Evolutionary conservation across 37 sponge, comb jelly and placozoan species (phyloP).

Genomic region (Chondrilla cf. caribensis): DNA sequence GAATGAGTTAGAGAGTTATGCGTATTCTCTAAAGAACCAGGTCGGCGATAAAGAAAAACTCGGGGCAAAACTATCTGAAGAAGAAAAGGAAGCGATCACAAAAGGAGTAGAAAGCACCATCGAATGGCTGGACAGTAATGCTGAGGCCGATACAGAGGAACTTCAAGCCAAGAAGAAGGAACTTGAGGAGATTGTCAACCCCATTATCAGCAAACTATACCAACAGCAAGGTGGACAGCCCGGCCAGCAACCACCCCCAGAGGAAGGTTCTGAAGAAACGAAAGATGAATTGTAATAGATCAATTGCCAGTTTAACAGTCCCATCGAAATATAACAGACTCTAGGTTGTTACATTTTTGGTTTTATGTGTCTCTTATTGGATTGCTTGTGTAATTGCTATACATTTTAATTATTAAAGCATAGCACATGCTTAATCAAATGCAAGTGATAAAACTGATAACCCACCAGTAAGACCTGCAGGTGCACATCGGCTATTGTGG

Average conservation of each 20-base stretch:
- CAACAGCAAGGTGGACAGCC: conserved; percentile 66
- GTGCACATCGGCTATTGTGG: too few relatives aligned
- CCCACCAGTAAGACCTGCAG: too few relatives aligned
- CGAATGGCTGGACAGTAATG: conserved; percentile 84
- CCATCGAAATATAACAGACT: too few relatives aligned
- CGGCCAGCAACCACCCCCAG: conserved; percentile 35
- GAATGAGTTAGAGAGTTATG: conserved; percentile 91
- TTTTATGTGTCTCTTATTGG: neutral
- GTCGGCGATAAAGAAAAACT: conserved; percentile 90
- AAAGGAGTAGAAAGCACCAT: conserved; percentile 82
- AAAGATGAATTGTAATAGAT: conserved; percentile 61
- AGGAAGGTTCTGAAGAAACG: neutral
- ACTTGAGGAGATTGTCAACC: conserved; percentile 90
- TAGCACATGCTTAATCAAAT: too few relatives aligned
- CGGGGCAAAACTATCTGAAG: conserved; percentile 89
- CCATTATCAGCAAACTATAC: conserved; percentile 93
- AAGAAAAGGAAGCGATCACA: conserved; percentile 81
- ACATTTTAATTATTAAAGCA: too few relatives aligned
- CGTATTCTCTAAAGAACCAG: conserved; percentile 94
- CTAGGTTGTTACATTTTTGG: too few relatives aligned
- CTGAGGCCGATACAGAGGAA: conserved; percentile 82
- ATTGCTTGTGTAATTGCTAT: neutral
- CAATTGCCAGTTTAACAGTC: neutral
- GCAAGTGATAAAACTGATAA: too few relatives aligned
- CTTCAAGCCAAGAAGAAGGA: conserved; percentile 89